These are phyloP conservation scores for Circaetus cinerascens DNA, from an alignment of 2,113 vertebrate genomes.

Conservation along the genomic window DNA sequence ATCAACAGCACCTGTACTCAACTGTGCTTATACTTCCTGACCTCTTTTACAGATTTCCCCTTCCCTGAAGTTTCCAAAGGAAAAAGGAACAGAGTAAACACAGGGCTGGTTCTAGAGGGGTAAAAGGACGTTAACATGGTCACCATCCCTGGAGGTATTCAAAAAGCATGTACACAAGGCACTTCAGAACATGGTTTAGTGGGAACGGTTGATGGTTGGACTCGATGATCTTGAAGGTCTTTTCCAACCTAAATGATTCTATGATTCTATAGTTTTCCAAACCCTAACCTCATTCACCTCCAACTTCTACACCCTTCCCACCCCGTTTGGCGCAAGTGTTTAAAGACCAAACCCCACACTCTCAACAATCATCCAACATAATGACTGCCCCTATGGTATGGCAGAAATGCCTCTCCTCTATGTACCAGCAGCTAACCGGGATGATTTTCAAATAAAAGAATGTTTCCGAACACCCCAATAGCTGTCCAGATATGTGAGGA, in stretches of 20 bases:
- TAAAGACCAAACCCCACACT: background rate
- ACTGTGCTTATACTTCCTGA: background rate
- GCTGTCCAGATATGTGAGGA: background rate
- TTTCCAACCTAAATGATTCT: no score
- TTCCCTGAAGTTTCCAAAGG: background rate
- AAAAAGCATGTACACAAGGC: no score
- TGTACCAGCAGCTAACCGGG: accelerated
- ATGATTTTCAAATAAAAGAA: background rate
- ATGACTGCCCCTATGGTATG: background rate
- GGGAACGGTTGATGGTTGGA: no score
- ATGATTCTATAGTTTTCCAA: background rate
- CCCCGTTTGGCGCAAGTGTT: background rate
- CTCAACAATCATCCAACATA: background rate
- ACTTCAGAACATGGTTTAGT: no score
- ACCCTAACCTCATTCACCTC: background rate
- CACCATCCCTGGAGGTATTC: no score
- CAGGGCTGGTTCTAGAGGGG: background rate
- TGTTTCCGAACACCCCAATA: accelerated
- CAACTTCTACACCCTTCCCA: background rate
- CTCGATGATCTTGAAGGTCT: no score
- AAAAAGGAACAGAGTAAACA: background rate
- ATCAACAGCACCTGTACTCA: background rate
- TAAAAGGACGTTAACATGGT: background rate
- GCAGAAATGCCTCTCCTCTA: background rate
- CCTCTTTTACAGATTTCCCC: background rate